Evolutionary conservation across 1,140 invertebrate genomes (phyloP).

Genomic region (Pinna nobilis): DNA sequence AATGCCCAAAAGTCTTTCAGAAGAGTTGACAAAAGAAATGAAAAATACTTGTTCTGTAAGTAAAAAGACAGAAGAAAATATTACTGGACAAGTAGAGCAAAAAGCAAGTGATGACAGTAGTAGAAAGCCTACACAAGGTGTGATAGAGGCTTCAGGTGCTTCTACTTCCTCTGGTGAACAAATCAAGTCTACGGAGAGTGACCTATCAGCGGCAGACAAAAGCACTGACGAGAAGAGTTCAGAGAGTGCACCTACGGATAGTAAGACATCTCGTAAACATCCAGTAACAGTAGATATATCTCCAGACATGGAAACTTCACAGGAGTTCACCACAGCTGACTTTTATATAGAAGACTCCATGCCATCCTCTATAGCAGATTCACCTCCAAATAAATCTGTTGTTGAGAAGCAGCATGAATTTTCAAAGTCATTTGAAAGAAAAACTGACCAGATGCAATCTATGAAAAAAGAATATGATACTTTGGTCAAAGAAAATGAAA

Average conservation of each 20-base stretch:
- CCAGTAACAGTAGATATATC: constrained; percentile 43
- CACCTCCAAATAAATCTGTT: constrained; percentile 54
- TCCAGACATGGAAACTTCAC: constrained; percentile 63
- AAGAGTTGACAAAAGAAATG: constrained; percentile 58
- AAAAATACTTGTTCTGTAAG: constrained; percentile 22
- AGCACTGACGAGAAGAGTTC: constrained; percentile 28
- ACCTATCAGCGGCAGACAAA: constrained; percentile 24
- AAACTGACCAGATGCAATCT: constrained; percentile 38
- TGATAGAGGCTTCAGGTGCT: constrained; percentile 29
- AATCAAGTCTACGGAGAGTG: constrained; percentile 53
- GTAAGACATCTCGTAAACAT: constrained; percentile 19
- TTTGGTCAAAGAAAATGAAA: constrained; percentile 9
- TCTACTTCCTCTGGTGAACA: constrained; percentile 49
- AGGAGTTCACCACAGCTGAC: constrained; percentile 85
- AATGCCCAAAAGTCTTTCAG: constrained; percentile 62
- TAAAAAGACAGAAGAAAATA: constrained; percentile 10
- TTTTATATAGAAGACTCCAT: constrained; percentile 91
- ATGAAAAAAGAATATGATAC: not conserved
- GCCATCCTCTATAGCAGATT: constrained; percentile 74
- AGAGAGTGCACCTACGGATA: constrained; percentile 30
- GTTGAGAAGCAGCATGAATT: constrained; percentile 34
- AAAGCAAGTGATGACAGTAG: constrained; percentile 6
- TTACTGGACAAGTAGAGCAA: not conserved
- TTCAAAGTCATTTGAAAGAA: constrained; percentile 41
- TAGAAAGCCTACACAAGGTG: not conserved